These are phyloP conservation scores for Nycticorax nycticorax DNA, from an alignment of 2,113 vertebrate genomes.

Conservation along the genomic window DNA sequence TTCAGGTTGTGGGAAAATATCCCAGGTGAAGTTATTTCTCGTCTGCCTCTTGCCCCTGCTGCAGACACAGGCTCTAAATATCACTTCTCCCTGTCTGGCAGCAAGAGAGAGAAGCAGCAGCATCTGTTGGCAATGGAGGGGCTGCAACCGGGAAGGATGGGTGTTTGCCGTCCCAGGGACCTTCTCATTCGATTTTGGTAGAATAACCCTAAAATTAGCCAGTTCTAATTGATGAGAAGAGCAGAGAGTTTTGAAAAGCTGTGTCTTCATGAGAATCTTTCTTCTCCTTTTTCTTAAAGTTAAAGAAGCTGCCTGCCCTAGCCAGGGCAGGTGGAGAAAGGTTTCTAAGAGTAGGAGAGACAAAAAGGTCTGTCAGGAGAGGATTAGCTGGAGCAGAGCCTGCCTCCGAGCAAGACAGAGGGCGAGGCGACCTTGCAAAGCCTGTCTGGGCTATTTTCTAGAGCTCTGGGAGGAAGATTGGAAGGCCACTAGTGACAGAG, in stretches of 20 bases:
- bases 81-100: background rate
- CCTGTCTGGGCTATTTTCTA: background rate
- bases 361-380: slow-evolving; percentile 3
- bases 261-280: background rate
- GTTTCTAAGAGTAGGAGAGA: background rate
- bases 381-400: slow-evolving; percentile 12
- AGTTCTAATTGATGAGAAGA: background rate
- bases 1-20: background rate
- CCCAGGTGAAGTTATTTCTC: background rate
- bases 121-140: background rate
- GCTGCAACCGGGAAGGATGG: background rate
- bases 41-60: background rate
- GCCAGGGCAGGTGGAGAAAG: background rate
- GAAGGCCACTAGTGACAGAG: background rate
- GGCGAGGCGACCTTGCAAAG: slow-evolving; percentile 20
- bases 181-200: background rate
- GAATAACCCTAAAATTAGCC: background rate
- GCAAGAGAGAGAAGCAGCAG: background rate
- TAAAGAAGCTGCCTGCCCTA: background rate
- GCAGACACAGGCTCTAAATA: background rate
- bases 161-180: background rate
- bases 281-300: background rate
- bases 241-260: background rate
- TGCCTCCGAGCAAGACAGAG: background rate
- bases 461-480: background rate